phyloP scores from a whole-genome alignment of 2,888 invertebrate species.

The Oligia strigilis region DNA sequence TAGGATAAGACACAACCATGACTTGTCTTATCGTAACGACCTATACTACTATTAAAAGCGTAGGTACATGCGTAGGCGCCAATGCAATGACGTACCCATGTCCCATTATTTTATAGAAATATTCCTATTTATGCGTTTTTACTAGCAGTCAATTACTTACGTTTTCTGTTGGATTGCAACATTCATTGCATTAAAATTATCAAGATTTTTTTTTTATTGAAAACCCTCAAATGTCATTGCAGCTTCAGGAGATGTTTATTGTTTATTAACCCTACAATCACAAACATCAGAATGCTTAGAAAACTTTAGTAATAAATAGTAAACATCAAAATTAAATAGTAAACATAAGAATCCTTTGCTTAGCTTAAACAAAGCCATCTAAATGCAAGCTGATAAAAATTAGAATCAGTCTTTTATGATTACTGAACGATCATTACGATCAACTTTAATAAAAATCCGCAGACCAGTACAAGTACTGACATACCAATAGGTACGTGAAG shows the following conservation, averaged over 20 bases:
- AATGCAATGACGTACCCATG: constrained; percentile 3
- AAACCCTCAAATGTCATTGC: not conserved
- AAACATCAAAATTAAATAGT: not conserved
- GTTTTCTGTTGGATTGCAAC: not conserved
- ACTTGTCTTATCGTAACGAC: not conserved
- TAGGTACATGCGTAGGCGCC: constrained; percentile 22
- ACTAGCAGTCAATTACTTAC: constrained; percentile 1
- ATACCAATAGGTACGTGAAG: constrained; percentile 43
- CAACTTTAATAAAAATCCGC: not conserved
- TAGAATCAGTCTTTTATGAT: not conserved
- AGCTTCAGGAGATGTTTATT: not conserved
- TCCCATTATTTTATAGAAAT: not conserved
- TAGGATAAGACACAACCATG: not conserved
- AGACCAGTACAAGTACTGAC: not conserved
- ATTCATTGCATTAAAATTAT: not conserved
- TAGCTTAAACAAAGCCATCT: constrained; percentile 12
- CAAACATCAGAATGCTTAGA: not conserved
- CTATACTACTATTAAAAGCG: not conserved
- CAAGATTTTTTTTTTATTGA: not conserved
- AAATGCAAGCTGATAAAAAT: not conserved
- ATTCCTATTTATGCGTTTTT: constrained; percentile 5
- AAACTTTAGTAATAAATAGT: not conserved
- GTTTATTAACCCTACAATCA: not conserved
- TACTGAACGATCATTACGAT: not conserved
- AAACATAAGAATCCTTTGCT: not conserved